A percentile compares a stretch with the other conserved stretches of the same genome.
These are phyloP conservation scores for Trichogramma pretiosum DNA, from an alignment of 1,140 invertebrate genomes.

Conservation along the genomic window DNA sequence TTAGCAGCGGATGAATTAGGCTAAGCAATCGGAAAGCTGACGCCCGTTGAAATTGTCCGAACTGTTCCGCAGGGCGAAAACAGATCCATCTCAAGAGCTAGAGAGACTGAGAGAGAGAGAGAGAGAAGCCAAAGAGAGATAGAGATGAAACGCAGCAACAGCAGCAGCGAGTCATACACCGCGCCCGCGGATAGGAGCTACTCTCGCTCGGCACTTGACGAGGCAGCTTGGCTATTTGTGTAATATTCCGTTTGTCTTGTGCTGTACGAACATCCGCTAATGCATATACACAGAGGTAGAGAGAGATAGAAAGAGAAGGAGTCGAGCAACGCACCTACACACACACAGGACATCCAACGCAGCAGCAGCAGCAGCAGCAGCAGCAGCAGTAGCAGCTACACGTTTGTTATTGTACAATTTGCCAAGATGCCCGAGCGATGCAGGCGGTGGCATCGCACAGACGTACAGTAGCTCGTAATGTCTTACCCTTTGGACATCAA, in stretches of 20 bases:
- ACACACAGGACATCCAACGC: too few species aligned
- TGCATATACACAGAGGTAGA: constrained; percentile 34
- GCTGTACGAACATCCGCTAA: constrained; percentile 44
- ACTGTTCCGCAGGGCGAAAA: constrained; percentile 34
- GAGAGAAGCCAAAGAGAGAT: constrained; percentile 15
- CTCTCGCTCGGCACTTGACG: constrained; percentile 17
- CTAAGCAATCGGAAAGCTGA: constrained; percentile 41
- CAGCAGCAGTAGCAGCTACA: constrained; percentile 36
- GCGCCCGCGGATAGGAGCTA: constrained; percentile 20
- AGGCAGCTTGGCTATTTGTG: constrained; percentile 39
- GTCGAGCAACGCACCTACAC: constrained; percentile 21
- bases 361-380: constrained; percentile 3
- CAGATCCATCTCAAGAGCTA: constrained; percentile 20
- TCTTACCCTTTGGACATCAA: constrained; percentile 49
- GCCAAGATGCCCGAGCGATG: constrained; percentile 37
- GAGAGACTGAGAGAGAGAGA: constrained; percentile 14
- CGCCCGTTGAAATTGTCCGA: constrained; percentile 36
- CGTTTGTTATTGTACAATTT: constrained; percentile 50
- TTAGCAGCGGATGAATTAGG: constrained; percentile 37
- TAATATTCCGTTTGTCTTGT: constrained; percentile 50
- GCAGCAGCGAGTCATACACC: constrained; percentile 26
- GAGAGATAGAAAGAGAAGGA: constrained; percentile 13
- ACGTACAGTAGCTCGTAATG: too few species aligned
- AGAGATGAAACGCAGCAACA: constrained; percentile 36
- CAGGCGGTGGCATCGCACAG: too few species aligned